Evolutionary conservation across 2,888 invertebrate species (phyloP).

Genomic region (Sipunculus nudus): DNA sequence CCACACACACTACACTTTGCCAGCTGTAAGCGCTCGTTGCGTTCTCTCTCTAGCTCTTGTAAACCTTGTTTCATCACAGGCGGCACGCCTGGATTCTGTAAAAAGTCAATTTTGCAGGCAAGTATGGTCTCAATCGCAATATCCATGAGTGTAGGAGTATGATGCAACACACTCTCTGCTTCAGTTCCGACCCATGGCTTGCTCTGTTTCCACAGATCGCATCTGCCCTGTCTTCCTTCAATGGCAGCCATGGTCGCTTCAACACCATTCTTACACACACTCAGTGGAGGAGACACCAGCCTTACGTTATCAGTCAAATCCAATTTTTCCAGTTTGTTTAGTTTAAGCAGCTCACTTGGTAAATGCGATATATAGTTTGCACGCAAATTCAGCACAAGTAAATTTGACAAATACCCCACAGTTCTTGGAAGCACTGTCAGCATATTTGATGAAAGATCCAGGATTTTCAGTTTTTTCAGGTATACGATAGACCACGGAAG

Average conservation of each 20-base stretch:
- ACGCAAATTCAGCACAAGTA: conserved; percentile 5
- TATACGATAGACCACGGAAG: conserved; percentile 13
- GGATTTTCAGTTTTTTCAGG: conserved; percentile 2
- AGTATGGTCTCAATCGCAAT: conserved; percentile 1
- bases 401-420: not conserved
- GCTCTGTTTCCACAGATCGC: conserved; percentile 4
- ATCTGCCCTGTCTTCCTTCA: not conserved
- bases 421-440: conserved; percentile 1
- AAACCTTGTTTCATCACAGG: conserved; percentile 4
- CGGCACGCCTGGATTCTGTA: not conserved
- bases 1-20: conserved; percentile 15
- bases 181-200: conserved; percentile 6
- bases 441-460: conserved; percentile 9
- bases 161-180: not conserved
- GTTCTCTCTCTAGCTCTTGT: not conserved
- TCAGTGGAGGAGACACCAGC: not conserved
- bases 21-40: not conserved
- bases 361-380: conserved; percentile 2
- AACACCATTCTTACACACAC: not conserved
- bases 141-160: not conserved
- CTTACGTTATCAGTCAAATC: conserved; percentile 4
- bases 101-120: conserved; percentile 2
- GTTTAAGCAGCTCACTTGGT: conserved; percentile 2
- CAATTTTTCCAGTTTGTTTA: not conserved
- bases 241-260: not conserved